Conservation (phyloP, 2,888 invertebrate genomes). For the Xanthorhoe spadicearia region DNA sequence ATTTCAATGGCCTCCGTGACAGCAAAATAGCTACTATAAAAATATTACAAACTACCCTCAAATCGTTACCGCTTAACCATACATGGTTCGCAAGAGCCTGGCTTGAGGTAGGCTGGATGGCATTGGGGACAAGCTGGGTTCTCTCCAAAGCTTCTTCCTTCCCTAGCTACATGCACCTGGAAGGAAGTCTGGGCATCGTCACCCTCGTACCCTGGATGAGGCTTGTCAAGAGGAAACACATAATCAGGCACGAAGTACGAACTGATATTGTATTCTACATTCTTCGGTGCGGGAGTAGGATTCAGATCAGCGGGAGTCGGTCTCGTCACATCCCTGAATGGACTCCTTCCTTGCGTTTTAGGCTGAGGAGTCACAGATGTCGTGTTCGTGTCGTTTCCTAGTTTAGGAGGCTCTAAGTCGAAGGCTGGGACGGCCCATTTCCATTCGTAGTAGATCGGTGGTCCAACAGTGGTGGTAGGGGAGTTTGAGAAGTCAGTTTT, state of each 20-base stretch:
- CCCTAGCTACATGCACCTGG: slow-evolving; percentile 81
- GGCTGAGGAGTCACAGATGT: slow-evolving; percentile 51
- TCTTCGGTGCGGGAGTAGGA: slow-evolving; percentile 55
- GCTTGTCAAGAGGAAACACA: slow-evolving; percentile 84
- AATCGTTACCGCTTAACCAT: slow-evolving; percentile 79
- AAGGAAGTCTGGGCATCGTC: slow-evolving; percentile 86
- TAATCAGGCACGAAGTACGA: slow-evolving; percentile 86
- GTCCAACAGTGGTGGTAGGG: slow-evolving; percentile 83
- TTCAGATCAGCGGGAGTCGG: slow-evolving; percentile 62
- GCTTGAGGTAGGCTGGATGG: slow-evolving; percentile 86
- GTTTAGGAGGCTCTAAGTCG: slow-evolving; percentile 83
- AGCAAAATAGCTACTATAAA: slow-evolving; percentile 25
- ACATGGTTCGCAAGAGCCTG: slow-evolving; percentile 87
- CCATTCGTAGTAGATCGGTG: slow-evolving; percentile 87
- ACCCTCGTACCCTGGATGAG: slow-evolving; percentile 85
- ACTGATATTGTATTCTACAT: slow-evolving; percentile 84
- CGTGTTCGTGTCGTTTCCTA: slow-evolving; percentile 63
- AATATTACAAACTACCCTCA: slow-evolving; percentile 16
- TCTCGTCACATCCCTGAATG: slow-evolving; percentile 66
- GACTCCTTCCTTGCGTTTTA: slow-evolving; percentile 61
- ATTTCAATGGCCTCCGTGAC: slow-evolving; percentile 5
- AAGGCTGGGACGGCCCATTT: slow-evolving; percentile 87
- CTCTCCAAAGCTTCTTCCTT: slow-evolving; percentile 82
- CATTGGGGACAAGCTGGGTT: slow-evolving; percentile 87
- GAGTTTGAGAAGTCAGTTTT: slow-evolving; percentile 71